Base-by-base conservation (phyloP, 1,140 invertebrate genomes). In the Galleria mellonella region DNA sequence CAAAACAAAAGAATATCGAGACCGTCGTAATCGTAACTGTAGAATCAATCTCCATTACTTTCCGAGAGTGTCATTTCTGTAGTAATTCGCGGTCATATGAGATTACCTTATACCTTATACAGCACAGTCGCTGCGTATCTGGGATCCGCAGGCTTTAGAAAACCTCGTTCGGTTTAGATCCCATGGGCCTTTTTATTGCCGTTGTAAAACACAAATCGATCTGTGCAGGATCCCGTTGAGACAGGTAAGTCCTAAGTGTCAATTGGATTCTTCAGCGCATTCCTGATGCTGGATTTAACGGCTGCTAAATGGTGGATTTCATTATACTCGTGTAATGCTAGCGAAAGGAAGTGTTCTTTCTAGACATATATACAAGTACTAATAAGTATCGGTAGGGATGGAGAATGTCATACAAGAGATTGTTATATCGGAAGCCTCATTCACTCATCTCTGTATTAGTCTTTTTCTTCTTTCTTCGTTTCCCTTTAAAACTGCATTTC, bases 141-240 rank as follows among this genome's bases (percentile, higher is more conserved):
- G 37, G 27, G 37, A 54, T 48, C 47, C 49, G 29, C 47, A 51
- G 55, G 51, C 32, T 56, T 39, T 38, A 36, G 35, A 38, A 49
- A 51, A 46, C 51, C 52, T 54, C 38, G 50, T 52, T 62, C 46
- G 29, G 35, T 32, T 50, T 13, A 47, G 49, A 55, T 48, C 44
- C 54, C 48, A 48, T 43, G 43, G 47, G 32, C 27, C 38, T 37
- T 60, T 65, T 67, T 67, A 67, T 60, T 55, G 40, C 48, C n/a
- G 41, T 39, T 50, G 59, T 62, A 62, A 62, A 67, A 62, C 56
- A 60, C 51, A 13, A 29, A 43, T 45, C 47, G 48, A 55, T 43
- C 43, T 27, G 37, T 36, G 13, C 4, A 33, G 40, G 43, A 47
- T 43, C 46, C 17, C 39, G 10, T 6, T 32, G 33, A 38, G 47